Evolutionary conservation across 2,113 vertebrate genomes (phyloP).

Genomic region (Cephalopholis sonnerati): DNA sequence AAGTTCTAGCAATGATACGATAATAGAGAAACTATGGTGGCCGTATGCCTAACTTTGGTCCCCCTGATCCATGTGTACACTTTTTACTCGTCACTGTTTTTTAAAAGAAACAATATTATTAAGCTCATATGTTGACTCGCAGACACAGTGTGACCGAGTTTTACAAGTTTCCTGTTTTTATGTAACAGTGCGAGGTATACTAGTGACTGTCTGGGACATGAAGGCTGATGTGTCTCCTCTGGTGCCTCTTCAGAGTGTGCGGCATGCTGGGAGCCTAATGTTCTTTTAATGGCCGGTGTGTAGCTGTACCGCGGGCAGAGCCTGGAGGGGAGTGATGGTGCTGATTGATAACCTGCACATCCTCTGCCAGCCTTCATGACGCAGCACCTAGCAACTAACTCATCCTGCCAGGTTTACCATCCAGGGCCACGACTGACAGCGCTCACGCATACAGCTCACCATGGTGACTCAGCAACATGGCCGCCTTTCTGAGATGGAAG

Average conservation of each 20-base stretch:
- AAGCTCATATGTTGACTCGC: not conserved
- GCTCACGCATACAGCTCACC: constrained; percentile 9
- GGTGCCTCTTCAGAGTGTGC: constrained; percentile 49
- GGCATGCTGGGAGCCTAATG: constrained; percentile 73
- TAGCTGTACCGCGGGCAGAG: constrained; percentile 47
- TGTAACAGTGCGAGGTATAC: not conserved
- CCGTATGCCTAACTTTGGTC: not conserved
- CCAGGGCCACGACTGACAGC: constrained; percentile 36
- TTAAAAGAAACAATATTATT: not conserved
- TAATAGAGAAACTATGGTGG: too few species aligned
- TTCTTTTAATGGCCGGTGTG: constrained; percentile 79
- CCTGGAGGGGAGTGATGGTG: constrained; percentile 23
- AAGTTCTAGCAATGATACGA: too few species aligned
- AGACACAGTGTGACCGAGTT: not conserved
- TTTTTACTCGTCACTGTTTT: not conserved
- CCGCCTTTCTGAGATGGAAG: not conserved
- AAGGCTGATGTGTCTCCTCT: constrained; percentile 22
- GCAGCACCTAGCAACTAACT: constrained; percentile 69
- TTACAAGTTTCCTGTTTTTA: not conserved
- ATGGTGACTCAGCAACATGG: constrained; percentile 70
- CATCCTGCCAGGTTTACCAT: constrained; percentile 50
- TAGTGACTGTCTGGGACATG: not conserved
- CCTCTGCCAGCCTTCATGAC: constrained; percentile 66
- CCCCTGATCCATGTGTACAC: not conserved
- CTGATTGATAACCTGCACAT: constrained; percentile 75